phyloP scores from a whole-genome alignment of 2,113 vertebrate genomes.

The Argyrosomus japonicus region DNA sequence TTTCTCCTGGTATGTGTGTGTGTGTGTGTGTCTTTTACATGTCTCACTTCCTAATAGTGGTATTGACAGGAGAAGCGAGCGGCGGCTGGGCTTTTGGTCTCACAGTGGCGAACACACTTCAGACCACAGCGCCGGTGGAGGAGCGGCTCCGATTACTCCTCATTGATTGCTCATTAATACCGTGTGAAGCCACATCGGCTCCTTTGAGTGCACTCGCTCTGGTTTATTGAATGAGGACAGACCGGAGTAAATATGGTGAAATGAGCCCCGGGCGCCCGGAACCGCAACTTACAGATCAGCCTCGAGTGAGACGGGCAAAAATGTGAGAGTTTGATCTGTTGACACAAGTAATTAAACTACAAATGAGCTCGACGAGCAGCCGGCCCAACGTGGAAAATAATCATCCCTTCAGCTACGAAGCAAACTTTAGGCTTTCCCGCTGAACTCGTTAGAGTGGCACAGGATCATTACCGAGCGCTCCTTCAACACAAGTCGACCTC shows the following conservation, averaged over 20 bases:
- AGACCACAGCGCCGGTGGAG: conserved; percentile 58
- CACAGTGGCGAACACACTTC: conserved; percentile 33
- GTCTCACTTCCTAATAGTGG: conserved; percentile 35
- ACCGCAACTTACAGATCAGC: conserved; percentile 13
- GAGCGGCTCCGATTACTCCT: conserved; percentile 69
- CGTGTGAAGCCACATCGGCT: conserved; percentile 57
- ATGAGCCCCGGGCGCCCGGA: conserved; percentile 46
- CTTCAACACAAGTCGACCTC: conserved; percentile 34
- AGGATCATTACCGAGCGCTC: conserved; percentile 44
- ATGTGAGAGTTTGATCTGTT: conserved; percentile 8
- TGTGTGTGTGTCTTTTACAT: too few relatives aligned
- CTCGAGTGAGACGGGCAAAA: not conserved
- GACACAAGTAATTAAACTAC: conserved; percentile 27
- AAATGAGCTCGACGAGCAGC: conserved; percentile 38
- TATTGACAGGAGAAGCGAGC: conserved; percentile 76
- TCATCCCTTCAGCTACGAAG: conserved; percentile 43
- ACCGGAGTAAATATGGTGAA: conserved; percentile 61
- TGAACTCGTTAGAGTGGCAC: conserved; percentile 8
- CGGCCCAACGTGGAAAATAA: conserved; percentile 29
- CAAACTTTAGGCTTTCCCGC: conserved; percentile 9
- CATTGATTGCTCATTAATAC: conserved; percentile 82
- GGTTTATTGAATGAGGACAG: conserved; percentile 55
- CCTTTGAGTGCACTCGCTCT: conserved; percentile 41
- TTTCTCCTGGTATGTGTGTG: not conserved
- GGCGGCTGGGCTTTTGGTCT: conserved; percentile 28